Base-by-base conservation (phyloP, 2,888 invertebrate genomes). In the Calameuta pallipes region DNA sequence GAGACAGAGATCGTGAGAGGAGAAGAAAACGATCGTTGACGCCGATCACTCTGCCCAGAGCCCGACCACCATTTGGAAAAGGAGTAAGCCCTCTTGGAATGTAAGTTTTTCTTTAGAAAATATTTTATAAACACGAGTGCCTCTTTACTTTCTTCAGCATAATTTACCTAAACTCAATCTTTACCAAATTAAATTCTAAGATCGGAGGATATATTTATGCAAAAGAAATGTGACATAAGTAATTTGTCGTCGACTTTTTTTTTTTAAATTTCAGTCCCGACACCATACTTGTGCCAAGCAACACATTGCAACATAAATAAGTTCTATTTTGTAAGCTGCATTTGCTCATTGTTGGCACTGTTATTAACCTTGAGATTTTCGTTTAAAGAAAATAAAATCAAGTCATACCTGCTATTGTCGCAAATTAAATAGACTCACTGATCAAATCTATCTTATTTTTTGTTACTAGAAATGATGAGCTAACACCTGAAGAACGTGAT, bases 401-500 rank as follows among this genome's bases (percentile, higher is more conserved):
- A 41, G 15, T 15, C 23, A 23, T 41, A 41, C 6, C 41, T 41
- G 41, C 23, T 15, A 9, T 41, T 41, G 6, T 41, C 9, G 23
- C 15, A 41, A 23, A 41, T 41, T 41, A 15, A 41, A 15, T 23
- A 41, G 15, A 15, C 23, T 41, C 41, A 0, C 41, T 41, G 15
- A 41, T 6, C 41, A 23, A 23, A 9, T 41, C 41, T 23, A 41
- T 41, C 15, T 23, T 23, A 41, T 41, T 41, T 41, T 41, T 41
- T 41, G 41, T 41, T 41, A 41, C 6, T 11, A 86, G 90, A 75
- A 89, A 87, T 76, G 91, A 91, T 80, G 97, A 97, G 86, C 92
- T 99, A 78, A 97, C 98, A 74, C 97, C 99, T 0, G 99, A 99
- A 92, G 99, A 99, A 92, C 94, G 99, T 81, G 99, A 99, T 94